Percentiles rank a stretch among this genome's conserved stretches.
Evolutionary conservation across 2,888 invertebrate species (phyloP).

Genomic region (Chrysolina americana): DNA sequence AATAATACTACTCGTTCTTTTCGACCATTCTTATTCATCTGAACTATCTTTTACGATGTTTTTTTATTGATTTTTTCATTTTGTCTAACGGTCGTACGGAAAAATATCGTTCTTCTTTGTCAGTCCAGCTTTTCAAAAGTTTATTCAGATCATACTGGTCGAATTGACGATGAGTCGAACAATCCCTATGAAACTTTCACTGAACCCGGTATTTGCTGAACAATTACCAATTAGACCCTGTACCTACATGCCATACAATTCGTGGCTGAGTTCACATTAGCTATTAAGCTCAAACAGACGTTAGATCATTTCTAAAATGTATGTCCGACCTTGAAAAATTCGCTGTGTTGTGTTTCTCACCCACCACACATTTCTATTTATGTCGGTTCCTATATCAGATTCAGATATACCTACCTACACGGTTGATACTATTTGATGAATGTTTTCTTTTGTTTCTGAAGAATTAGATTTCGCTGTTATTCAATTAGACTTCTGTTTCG

Average conservation of each 20-base stretch:
- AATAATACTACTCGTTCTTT: too few species aligned
- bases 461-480: not conserved
- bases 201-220: too few species aligned
- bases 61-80: too few species aligned
- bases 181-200: too few species aligned
- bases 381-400: not conserved
- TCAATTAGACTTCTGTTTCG: not conserved
- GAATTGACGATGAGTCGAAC: too few species aligned
- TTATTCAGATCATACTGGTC: too few species aligned
- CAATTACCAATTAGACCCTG: too few species aligned
- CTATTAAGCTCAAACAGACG: not conserved
- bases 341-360: not conserved
- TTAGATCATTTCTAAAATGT: slow-evolving; percentile 22
- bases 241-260: not conserved
- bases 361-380: slow-evolving; percentile 8
- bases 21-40: too few species aligned
- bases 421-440: not conserved
- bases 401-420: slow-evolving; percentile 7
- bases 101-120: too few species aligned
- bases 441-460: not conserved
- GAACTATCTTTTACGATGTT: too few species aligned
- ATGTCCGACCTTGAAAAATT: slow-evolving; percentile 1
- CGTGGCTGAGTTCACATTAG: not conserved
- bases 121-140: too few species aligned
- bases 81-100: too few species aligned